Evolutionary conservation across 2,113 vertebrate species (phyloP), one percentile per base, ranked within the genome.

Genomic region (Gallinago media): DNA sequence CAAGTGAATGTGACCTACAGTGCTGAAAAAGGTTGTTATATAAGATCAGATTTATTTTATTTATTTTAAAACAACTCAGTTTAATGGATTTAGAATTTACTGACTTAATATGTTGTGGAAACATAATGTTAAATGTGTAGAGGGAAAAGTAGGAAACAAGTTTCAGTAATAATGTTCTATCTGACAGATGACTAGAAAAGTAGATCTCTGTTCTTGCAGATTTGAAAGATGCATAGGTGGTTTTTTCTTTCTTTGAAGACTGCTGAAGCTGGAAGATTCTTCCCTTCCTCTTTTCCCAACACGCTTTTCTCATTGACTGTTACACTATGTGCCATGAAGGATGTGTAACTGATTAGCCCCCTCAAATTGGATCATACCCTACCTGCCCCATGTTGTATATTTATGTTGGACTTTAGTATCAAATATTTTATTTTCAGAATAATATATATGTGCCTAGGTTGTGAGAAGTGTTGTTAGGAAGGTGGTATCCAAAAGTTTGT

Each of bases 151-250:
- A 84, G 16, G 22, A 65, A 70, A 68, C 19, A 68, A 54, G 8
- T 89, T 88, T 89, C 23, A 38, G 15, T 75, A 52, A 61, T 58
- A 78, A 75, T 17, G 11, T 36, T 93, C 73, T 92, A 18, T 59
- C 20, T 81, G 11, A 31, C 12, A 66, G 47, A 71, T 67, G 31
- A 52, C 17, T 65, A 47, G 11, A 79, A 76, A 10, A 68, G 7
- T 14, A 94, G n/a, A 63, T 38, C 4, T 55, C 4, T 14, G 4
- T n/a, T 85, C 72, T 76, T 79, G 40, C 15, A 70, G 5, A 8
- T 83, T 40, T 70, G 31, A 77, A 84, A 74, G 18, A 61, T 78
- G 50, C 26, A 67, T 21, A 74, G 31, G 7, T 0, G 3, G 29
- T 47, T 49, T 65, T 58, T 18, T 12, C 19, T 73, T 87, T 80